Conservation (phyloP, 2,113 vertebrate genomes). For the Marmota flaviventris region DNA sequence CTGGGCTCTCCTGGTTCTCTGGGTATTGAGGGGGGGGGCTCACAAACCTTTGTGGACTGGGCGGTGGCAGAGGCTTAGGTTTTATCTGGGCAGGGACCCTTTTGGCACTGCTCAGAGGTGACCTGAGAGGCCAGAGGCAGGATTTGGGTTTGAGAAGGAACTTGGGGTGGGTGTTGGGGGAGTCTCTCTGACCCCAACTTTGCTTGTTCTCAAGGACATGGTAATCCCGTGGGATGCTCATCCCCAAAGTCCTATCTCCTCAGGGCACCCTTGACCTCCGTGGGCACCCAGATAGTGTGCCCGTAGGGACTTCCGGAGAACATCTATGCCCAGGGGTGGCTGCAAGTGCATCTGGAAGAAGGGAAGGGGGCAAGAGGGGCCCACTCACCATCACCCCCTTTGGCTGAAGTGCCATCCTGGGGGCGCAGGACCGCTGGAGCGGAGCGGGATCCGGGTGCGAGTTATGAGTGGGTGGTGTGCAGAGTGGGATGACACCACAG, state of each 20-base stretch:
- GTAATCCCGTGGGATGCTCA: not conserved
- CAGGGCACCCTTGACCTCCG: not conserved
- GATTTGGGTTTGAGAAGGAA: slow-evolving; percentile 5
- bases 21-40: not conserved
- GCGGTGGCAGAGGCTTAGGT: not conserved
- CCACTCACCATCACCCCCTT: slow-evolving; percentile 59
- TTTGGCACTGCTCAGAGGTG: not conserved
- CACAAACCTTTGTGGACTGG: not conserved
- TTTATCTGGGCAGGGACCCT: not conserved
- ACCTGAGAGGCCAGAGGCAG: not conserved
- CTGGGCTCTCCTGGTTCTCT: not conserved
- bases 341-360: not conserved
- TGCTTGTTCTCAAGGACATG: not conserved
- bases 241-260: not conserved
- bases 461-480: not conserved
- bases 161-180: not conserved
- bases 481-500: slow-evolving; percentile 16
- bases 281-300: not conserved
- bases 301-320: not conserved
- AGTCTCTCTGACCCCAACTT: not conserved
- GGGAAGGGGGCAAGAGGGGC: not conserved
- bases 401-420: slow-evolving; percentile 33
- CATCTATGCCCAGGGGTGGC: not conserved
- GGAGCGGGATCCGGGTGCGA: not conserved
- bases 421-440: not conserved